Evolutionary conservation across 37 sponge, comb jelly and placozoan species (phyloP), one percentile per base, ranked within the genome.

Genomic region (Tethya wilhelma): DNA sequence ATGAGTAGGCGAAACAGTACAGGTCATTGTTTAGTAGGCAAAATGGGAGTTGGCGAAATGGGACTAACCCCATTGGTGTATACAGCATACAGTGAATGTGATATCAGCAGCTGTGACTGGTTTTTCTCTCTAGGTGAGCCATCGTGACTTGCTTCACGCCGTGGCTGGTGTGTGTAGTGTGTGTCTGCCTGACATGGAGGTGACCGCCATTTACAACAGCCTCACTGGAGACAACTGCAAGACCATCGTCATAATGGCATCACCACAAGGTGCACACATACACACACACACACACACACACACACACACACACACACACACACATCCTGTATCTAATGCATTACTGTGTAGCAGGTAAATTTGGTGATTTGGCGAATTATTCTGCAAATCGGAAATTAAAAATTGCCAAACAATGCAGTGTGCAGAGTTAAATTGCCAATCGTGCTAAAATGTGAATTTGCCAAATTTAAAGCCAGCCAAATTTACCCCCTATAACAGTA

Each of bases 111-210:
- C 67, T 37, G 22, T 32, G 22, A 17, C 71, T n/a, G n/a, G n/a
- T n/a, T n/a, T 44, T 29, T 42, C 62, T 9, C 32, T 45, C 34
- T 57, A 79, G 79, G 32, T 30, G 55, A 12, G 49, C 22, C 8
- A 53, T n/a, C 4, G n/a, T 17, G 92, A 87, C 56, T 67, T 91
- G 42, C 73, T 91, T 8, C 92, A 91, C 63, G 84, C 84, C n/a
- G 78, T 82, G 46, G 89, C 74, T 41, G 92, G 81, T 14, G 29
- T 91, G 56, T 88, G 90, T 79, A 76, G 67, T 38, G 58, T 56
- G 33, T 44, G 76, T 29, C 69, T 91, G 38, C 92, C 92, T 26
- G 92, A 91, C 58, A 80, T 91, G 78, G 85, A 84, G 73, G 30
- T 69, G 32, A n/a, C 46, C 0, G 77, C 80, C 44, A 77, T 91